These are phyloP conservation scores for Bombus picipes DNA, from an alignment of 1,140 invertebrate genomes.

Conservation along the genomic window DNA sequence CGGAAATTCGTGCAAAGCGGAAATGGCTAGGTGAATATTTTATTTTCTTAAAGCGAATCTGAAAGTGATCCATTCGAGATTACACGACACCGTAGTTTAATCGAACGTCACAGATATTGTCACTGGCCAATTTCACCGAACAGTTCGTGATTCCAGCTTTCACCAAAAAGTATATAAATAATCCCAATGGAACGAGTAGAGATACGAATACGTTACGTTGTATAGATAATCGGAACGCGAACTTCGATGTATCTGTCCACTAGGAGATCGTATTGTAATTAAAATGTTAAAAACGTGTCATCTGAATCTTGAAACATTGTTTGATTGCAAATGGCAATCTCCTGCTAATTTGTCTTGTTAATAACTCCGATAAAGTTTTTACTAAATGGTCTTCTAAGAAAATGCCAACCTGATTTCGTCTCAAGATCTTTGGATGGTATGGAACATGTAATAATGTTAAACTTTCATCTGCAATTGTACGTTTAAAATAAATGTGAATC, in stretches of 20 bases:
- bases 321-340: not conserved
- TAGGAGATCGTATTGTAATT: not conserved
- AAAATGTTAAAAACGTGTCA: not conserved
- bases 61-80: not conserved
- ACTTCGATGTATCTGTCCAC: not conserved
- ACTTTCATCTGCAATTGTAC: not conserved
- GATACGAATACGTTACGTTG: not conserved
- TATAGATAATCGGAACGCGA: not conserved
- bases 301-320: not conserved
- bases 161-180: not conserved
- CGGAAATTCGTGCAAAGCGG: slow-evolving; percentile 1
- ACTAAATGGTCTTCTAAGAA: not conserved
- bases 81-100: not conserved
- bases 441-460: too few relatives aligned
- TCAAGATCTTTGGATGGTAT: too few relatives aligned
- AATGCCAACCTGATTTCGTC: too few relatives aligned
- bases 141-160: not conserved
- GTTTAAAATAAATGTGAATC: not conserved
- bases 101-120: not conserved
- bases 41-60: slow-evolving; percentile 13
- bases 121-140: slow-evolving; percentile 10
- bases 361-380: not conserved
- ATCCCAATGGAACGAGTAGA: not conserved
- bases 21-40: slow-evolving; percentile 9
- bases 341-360: not conserved